These are phyloP conservation scores for Cryptotermes secundus DNA, from an alignment of 1,140 invertebrate species.

Conservation along the genomic window DNA sequence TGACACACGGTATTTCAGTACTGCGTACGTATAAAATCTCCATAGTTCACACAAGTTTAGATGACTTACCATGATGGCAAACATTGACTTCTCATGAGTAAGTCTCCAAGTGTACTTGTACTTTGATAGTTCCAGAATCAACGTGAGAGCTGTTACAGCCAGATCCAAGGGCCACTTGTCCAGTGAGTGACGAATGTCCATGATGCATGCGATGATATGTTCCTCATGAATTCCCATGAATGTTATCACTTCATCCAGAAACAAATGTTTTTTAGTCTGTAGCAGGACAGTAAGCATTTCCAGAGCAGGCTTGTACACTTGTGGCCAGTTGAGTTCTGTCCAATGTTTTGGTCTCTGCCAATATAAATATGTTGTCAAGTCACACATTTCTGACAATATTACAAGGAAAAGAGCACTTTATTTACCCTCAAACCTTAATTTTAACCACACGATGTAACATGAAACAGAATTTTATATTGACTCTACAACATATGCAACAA, in stretches of 20 bases:
- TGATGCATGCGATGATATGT: background rate
- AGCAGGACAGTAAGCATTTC: conserved; percentile 14
- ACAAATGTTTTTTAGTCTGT: background rate
- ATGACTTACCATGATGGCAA: background rate
- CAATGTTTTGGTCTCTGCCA: background rate
- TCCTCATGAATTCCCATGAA: conserved; percentile 27
- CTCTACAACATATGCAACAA: too few relatives aligned
- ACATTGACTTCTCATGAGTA: conserved; percentile 17
- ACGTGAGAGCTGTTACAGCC: background rate
- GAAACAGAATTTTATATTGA: too few relatives aligned
- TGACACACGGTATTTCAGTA: too few relatives aligned
- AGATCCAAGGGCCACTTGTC: conserved; percentile 22
- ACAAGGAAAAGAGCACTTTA: too few relatives aligned
- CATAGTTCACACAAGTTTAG: too few relatives aligned
- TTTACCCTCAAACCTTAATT: too few relatives aligned
- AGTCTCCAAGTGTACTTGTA: conserved; percentile 16
- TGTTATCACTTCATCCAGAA: conserved; percentile 24
- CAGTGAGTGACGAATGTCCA: conserved; percentile 4
- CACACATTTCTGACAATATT: too few relatives aligned
- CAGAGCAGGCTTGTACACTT: conserved; percentile 21
- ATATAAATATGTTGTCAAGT: too few relatives aligned
- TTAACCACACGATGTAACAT: too few relatives aligned
- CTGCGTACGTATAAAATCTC: too few relatives aligned
- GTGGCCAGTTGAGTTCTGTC: conserved; percentile 3
- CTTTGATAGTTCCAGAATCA: background rate